Conservation (phyloP, 2,888 invertebrate species). For the Melieria picta region DNA sequence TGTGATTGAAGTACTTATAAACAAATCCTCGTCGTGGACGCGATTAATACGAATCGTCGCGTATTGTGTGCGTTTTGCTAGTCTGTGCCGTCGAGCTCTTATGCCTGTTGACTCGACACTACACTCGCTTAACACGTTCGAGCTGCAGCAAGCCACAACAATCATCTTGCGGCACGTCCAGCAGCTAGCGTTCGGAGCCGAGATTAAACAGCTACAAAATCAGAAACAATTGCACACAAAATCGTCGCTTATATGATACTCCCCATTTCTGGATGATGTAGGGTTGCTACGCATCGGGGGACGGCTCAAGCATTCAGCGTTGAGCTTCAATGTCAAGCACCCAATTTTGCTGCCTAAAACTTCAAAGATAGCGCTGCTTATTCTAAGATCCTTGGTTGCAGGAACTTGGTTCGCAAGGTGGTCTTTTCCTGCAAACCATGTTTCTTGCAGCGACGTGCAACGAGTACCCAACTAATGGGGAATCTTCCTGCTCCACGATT, state of each 20-base stretch:
- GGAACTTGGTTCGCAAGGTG: slow-evolving; percentile 5
- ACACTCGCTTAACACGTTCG: background rate
- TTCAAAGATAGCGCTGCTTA: slow-evolving; percentile 1
- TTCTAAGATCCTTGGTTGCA: slow-evolving; percentile 6
- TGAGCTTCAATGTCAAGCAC: background rate
- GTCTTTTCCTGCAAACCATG: slow-evolving; percentile 2
- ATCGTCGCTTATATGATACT: background rate
- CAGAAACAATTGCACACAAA: background rate
- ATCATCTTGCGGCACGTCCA: background rate
- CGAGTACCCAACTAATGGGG: background rate
- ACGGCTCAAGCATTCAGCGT: too few relatives aligned
- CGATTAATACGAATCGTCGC: slow-evolving; percentile 13
- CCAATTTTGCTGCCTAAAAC: background rate
- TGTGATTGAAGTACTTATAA: background rate
- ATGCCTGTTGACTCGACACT: background rate
- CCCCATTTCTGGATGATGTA: background rate
- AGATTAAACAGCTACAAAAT: background rate
- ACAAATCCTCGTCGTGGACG: slow-evolving; percentile 14
- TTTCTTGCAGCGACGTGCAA: slow-evolving; percentile 1
- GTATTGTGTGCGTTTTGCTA: slow-evolving; percentile 7
- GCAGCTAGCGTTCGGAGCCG: background rate
- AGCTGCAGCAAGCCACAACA: background rate
- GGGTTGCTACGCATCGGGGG: background rate
- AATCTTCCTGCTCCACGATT: slow-evolving; percentile 5
- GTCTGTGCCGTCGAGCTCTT: background rate